phyloP scores from a whole-genome alignment of 2,113 vertebrate species.

The Pollimyrus isidori region DNA sequence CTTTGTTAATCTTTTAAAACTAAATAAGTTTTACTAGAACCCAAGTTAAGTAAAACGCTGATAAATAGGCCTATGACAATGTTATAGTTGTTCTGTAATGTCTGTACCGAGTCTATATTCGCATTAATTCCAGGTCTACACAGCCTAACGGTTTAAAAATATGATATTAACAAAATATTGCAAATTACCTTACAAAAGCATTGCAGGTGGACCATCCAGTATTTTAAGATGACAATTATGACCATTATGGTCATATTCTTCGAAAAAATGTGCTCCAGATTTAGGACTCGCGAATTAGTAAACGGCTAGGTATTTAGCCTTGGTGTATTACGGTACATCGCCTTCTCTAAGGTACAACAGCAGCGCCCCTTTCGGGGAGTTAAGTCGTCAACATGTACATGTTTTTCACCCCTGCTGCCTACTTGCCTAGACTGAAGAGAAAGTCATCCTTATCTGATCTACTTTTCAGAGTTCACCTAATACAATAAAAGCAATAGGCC shows the following conservation, averaged over 20 bases:
- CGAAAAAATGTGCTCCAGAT: background rate
- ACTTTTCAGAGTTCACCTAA: background rate
- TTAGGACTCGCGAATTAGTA: background rate
- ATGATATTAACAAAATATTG: background rate
- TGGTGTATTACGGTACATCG: background rate
- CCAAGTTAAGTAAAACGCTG: background rate
- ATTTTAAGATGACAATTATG: background rate
- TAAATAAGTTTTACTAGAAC: background rate
- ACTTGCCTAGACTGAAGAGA: background rate
- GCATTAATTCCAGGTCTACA: background rate
- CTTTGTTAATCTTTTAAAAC: background rate
- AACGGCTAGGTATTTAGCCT: background rate
- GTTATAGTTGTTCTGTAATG: background rate
- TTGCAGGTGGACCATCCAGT: background rate
- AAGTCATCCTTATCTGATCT: background rate
- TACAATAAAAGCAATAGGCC: background rate
- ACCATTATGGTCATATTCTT: background rate
- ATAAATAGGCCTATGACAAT: background rate
- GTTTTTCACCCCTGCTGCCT: background rate
- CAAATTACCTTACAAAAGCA: background rate
- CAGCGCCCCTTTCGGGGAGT: constrained; percentile 1
- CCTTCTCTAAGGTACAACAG: background rate
- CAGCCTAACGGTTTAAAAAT: background rate
- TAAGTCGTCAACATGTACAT: background rate
- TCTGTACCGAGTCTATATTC: background rate